Conservation (phyloP, 1,140 invertebrate species). For the Hestina assimilis region DNA sequence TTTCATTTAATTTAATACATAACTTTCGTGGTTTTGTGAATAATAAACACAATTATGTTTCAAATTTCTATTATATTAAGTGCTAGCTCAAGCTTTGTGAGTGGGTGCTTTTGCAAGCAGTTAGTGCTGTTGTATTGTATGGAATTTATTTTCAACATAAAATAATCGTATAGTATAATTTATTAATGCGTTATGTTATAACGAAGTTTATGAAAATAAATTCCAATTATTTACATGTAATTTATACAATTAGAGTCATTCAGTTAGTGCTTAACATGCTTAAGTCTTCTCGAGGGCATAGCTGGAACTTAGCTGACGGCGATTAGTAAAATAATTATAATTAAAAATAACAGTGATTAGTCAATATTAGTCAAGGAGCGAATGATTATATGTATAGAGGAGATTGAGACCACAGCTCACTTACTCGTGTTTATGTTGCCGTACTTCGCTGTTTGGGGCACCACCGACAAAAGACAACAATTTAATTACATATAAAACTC, state of each 20-base stretch:
- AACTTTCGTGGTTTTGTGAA: constrained; percentile 16
- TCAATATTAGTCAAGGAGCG: constrained; percentile 68
- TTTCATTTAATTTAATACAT: constrained; percentile 12
- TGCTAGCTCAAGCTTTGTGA: constrained; percentile 56
- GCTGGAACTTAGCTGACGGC: constrained; percentile 54
- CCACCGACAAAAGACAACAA: constrained; percentile 79
- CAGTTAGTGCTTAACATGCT: constrained; percentile 61
- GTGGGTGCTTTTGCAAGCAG: constrained; percentile 63
- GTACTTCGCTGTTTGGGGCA: constrained; percentile 78
- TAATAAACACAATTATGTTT: constrained; percentile 25
- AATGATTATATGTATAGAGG: constrained; percentile 64
- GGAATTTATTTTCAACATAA: constrained; percentile 42
- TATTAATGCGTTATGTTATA: background rate
- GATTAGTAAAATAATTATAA: constrained; percentile 63
- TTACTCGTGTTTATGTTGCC: constrained; percentile 77
- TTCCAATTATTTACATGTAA: constrained; percentile 29
- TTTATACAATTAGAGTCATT: constrained; percentile 37
- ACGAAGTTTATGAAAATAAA: constrained; percentile 35
- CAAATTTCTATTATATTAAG: constrained; percentile 33
- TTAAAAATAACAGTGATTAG: constrained; percentile 69
- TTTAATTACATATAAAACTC: constrained; percentile 58
- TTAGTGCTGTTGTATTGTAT: constrained; percentile 58
- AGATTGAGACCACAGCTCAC: constrained; percentile 81
- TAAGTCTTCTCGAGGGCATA: constrained; percentile 40
- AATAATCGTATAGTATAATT: background rate